A percentile compares a stretch with the other conserved stretches of the same genome.
These are phyloP conservation scores for Cromileptes altivelis DNA, from an alignment of 2,113 vertebrate species.

Conservation along the genomic window DNA sequence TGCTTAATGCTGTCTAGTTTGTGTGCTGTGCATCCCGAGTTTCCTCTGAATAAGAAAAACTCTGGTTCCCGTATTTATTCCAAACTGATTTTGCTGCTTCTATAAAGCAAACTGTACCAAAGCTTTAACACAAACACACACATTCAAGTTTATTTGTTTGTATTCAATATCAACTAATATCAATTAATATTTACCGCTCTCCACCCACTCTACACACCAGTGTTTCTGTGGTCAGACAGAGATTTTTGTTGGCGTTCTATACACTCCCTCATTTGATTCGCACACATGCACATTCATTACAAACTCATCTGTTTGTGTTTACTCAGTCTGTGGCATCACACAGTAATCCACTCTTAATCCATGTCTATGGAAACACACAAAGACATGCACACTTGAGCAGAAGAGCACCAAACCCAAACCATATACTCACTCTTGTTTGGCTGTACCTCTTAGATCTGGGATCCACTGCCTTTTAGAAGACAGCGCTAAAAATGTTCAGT, in stretches of 20 bases:
- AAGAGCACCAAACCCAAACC: neutral
- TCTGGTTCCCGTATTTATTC: neutral
- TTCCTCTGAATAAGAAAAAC: neutral
- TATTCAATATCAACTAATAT: neutral
- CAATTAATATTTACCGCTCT: neutral
- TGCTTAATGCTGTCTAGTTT: neutral
- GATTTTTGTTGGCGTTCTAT: neutral
- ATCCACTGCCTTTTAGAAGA: neutral
- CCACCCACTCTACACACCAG: neutral
- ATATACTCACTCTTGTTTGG: neutral
- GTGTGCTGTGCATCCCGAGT: neutral
- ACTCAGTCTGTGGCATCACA: slow-evolving; percentile 34
- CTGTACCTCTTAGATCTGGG: neutral
- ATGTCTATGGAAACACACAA: slow-evolving; percentile 34
- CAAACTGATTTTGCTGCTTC: neutral
- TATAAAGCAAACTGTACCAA: neutral
- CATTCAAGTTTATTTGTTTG: too few species aligned
- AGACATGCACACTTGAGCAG: slow-evolving; percentile 33
- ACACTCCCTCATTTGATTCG: slow-evolving; percentile 15
- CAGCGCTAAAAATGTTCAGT: neutral
- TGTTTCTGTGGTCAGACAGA: slow-evolving; percentile 7
- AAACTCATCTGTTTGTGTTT: slow-evolving; percentile 63
- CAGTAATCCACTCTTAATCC: slow-evolving; percentile 62
- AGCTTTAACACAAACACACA: neutral
- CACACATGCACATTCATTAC: slow-evolving; percentile 26